These are phyloP conservation scores for Dendrolimus kikuchii DNA, from an alignment of 1,140 invertebrate species.

Conservation along the genomic window DNA sequence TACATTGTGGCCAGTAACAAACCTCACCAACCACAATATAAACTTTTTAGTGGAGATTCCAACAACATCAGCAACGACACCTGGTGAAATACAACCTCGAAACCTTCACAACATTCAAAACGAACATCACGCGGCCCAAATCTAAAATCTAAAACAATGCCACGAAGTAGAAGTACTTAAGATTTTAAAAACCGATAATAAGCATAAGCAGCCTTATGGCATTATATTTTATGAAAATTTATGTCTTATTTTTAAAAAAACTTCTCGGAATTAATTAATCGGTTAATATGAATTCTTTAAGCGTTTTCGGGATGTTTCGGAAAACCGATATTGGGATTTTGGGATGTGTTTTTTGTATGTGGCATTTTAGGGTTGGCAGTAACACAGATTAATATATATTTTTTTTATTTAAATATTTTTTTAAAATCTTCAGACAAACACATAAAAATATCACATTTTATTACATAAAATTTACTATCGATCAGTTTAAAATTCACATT, in stretches of 20 bases:
- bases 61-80: neutral
- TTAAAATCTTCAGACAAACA: no score
- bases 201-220: constrained; percentile 45
- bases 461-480: no score
- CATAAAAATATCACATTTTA: no score
- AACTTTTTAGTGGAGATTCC: no score
- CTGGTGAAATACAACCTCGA: constrained; percentile 7
- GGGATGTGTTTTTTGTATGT: no score
- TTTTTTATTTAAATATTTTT: no score
- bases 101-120: constrained; percentile 15
- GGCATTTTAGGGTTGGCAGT: no score
- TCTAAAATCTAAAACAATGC: constrained; percentile 53
- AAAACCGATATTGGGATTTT: neutral
- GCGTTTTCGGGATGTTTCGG: constrained; percentile 24
- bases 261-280: constrained; percentile 67
- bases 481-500: no score
- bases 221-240: constrained; percentile 66
- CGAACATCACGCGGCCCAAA: constrained; percentile 27
- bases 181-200: constrained; percentile 27
- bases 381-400: no score
- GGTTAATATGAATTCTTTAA: constrained; percentile 63
- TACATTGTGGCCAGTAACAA: no score
- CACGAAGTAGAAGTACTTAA: constrained; percentile 8
- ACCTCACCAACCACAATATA: no score
- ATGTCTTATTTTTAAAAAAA: constrained; percentile 57